phyloP scores from a whole-genome alignment of 2,797 vertebrate species.

The Remorina albescens region DNA sequence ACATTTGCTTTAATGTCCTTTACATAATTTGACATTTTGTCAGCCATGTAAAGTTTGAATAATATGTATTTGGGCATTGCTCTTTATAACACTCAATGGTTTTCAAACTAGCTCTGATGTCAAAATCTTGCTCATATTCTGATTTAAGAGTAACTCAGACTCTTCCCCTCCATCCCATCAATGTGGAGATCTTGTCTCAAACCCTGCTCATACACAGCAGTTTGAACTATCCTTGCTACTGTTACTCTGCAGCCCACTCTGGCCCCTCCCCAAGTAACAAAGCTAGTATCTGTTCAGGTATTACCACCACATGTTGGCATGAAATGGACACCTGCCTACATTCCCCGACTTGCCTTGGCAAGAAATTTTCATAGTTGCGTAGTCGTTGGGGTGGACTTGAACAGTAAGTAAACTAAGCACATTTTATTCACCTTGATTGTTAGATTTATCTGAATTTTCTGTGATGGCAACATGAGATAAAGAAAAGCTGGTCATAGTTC shows the following conservation, averaged over 20 bases:
- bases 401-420: conserved; percentile 30
- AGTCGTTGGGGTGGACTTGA: conserved; percentile 36
- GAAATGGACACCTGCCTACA: conserved; percentile 13
- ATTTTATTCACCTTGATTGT: background rate
- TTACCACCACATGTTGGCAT: conserved; percentile 10
- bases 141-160: background rate
- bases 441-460: background rate
- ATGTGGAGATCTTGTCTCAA: background rate
- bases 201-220: background rate
- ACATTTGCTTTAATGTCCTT: background rate
- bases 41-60: background rate
- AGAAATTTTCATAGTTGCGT: conserved; percentile 36
- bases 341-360: conserved; percentile 22
- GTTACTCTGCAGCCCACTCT: background rate
- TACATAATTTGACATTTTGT: background rate
- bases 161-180: background rate
- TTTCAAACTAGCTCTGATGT: background rate
- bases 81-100: too few relatives aligned
- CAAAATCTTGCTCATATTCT: background rate
- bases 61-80: background rate
- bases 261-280: background rate
- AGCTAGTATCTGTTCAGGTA: background rate
- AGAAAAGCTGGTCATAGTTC: background rate
- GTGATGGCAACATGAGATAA: background rate
- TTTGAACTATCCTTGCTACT: background rate